Evolutionary conservation across 92 coral and sea anemone species (phyloP), one percentile per base, ranked within the genome.

Genomic region (Porites rus): DNA sequence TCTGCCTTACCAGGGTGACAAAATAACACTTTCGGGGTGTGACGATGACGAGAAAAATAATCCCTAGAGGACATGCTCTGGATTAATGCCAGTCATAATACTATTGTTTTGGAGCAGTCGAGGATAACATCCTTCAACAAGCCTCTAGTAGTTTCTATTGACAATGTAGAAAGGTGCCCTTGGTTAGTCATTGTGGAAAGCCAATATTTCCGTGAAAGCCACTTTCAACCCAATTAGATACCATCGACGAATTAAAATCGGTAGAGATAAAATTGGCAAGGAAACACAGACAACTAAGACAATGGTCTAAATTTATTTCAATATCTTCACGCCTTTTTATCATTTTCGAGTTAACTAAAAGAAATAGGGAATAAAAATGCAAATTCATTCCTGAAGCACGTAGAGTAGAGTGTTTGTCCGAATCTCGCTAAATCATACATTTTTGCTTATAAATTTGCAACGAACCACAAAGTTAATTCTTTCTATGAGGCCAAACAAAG

Each of bases 1-100:
- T 81, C 31, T 58, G 21, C 69, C 62, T 38, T 50, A 67, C 51
- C 72, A 8, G 24, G 20, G 59, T 61, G 87, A 73, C 71, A 79
- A 73, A 62, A 83, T 72, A 60, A n/a, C 72, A 43, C 87, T 61
- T 62, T 54, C 5, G 67, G 59, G 77, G 86, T 81, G 86, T 81
- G 65, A 71, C 59, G 75, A 11, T 54, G 28, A 38, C 46, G 46
- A 13, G 51, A 9, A 10, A n/a, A 10, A 24, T 11, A 38, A 22
- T 6, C 76, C 16, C 8, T 6, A 4, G 84, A 51, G 62, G 12
- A 10, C 51, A 62, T 13, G 71, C 51, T 5, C 22, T 72, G 71
- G 79, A 73, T 13, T 12, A 10, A 19, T n/a, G 76, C 67, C 86
- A 72, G 72, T 7, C 51, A 21, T 62, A 61, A 62, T 63, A 52